These are phyloP conservation scores for Rhinogobius similis DNA, from an alignment of 2,113 vertebrate genomes.

Conservation along the genomic window DNA sequence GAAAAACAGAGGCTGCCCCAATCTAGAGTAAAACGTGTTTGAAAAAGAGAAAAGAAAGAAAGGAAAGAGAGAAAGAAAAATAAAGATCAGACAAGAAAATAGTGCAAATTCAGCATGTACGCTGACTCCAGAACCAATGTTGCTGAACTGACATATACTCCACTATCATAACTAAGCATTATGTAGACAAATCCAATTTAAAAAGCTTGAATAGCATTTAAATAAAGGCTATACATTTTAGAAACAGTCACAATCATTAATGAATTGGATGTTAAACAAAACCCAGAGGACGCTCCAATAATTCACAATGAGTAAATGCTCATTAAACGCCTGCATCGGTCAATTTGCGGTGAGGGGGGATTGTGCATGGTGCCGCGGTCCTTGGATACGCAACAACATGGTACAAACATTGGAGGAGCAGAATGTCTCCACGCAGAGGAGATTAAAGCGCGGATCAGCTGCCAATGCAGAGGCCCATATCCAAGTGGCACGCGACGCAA, in stretches of 20 bases:
- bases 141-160: not conserved
- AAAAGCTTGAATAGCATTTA: constrained; percentile 11
- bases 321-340: constrained; percentile 43
- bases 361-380: constrained; percentile 32
- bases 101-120: no score
- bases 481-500: constrained; percentile 46
- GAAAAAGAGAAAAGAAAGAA: no score
- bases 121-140: not conserved
- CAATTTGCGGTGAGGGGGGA: constrained; percentile 40
- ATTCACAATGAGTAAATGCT: constrained; percentile 33
- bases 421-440: constrained; percentile 49
- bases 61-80: no score
- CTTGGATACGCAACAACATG: constrained; percentile 54
- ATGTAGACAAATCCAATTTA: not conserved
- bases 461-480: constrained; percentile 53
- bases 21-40: no score
- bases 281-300: constrained; percentile 21
- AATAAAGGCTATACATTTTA: constrained; percentile 37
- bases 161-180: not conserved
- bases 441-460: constrained; percentile 63
- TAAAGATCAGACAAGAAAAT: no score
- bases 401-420: constrained; percentile 53
- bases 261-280: constrained; percentile 16
- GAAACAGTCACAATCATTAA: constrained; percentile 34
- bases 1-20: no score